Conservation (phyloP, 2,888 invertebrate species). For the Drosophila kanekoi region DNA sequence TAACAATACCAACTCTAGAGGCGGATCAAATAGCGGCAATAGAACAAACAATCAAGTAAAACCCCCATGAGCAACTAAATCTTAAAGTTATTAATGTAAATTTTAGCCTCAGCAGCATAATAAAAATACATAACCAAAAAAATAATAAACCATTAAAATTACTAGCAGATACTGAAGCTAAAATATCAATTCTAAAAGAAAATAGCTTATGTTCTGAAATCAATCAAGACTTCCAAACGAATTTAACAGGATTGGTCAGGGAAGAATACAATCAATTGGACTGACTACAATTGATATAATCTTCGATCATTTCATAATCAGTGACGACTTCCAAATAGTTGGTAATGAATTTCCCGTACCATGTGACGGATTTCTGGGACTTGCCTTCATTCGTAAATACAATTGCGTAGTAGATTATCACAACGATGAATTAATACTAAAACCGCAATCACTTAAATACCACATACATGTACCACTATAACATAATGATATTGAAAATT, state of each 20-base stretch:
- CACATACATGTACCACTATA: slow-evolving; percentile 9
- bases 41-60: no score
- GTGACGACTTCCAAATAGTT: no score
- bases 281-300: not conserved
- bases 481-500: slow-evolving; percentile 3
- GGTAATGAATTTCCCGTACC: no score
- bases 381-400: slow-evolving; percentile 6
- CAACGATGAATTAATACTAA: slow-evolving; percentile 1
- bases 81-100: no score
- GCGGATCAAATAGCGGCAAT: no score
- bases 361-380: slow-evolving; percentile 4
- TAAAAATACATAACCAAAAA: not conserved
- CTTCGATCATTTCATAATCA: no score
- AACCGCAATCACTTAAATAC: not conserved
- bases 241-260: not conserved
- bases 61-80: no score
- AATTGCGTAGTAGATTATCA: slow-evolving; percentile 7
- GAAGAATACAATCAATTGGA: not conserved
- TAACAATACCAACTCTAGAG: no score
- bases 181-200: not conserved
- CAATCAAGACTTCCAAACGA: not conserved
- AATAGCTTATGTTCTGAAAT: slow-evolving; percentile 6
- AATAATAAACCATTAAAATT: not conserved
- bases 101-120: no score
- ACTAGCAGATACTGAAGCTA: no score